Conservation (phyloP, 2,888 invertebrate genomes). For the Furcula furcula region DNA sequence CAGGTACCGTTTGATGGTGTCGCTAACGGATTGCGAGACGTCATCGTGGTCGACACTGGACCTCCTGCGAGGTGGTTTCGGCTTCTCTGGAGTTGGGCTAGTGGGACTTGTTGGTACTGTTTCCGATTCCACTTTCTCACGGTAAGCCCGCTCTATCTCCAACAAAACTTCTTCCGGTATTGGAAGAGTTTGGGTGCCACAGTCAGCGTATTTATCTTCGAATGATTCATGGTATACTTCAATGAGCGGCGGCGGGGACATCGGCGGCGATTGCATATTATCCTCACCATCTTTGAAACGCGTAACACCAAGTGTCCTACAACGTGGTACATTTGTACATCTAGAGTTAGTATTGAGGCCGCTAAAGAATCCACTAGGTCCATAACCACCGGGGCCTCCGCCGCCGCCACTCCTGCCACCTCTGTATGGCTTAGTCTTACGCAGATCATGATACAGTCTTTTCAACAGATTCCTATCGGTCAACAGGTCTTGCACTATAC, state of each 20-base stretch:
- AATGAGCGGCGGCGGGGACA: conserved; percentile 85
- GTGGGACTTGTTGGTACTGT: conserved; percentile 68
- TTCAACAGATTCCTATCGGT: conserved; percentile 88
- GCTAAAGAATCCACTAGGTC: conserved; percentile 53
- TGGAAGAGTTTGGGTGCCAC: conserved; percentile 84
- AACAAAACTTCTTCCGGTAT: conserved; percentile 80
- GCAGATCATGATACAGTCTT: conserved; percentile 87
- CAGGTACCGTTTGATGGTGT: conserved; percentile 92
- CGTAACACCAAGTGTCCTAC: conserved; percentile 43
- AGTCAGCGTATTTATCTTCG: conserved; percentile 75
- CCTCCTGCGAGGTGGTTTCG: conserved; percentile 79
- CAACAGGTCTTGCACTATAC: conserved; percentile 86
- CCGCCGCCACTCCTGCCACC: conserved; percentile 62
- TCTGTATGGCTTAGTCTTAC: conserved; percentile 83
- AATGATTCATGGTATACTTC: conserved; percentile 84
- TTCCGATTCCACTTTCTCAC: conserved; percentile 63
- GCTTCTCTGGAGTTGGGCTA: conserved; percentile 59
- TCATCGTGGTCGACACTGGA: conserved; percentile 93
- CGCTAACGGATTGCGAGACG: conserved; percentile 92
- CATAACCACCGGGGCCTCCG: conserved; percentile 54
- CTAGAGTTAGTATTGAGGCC: conserved; percentile 62
- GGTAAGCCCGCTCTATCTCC: conserved; percentile 72
- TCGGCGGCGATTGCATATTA: conserved; percentile 60
- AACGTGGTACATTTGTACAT: conserved; percentile 37
- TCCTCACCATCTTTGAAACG: conserved; percentile 52